Base-by-base conservation (phyloP, 2,113 vertebrate genomes). In the Chelonoidis abingdonii region DNA sequence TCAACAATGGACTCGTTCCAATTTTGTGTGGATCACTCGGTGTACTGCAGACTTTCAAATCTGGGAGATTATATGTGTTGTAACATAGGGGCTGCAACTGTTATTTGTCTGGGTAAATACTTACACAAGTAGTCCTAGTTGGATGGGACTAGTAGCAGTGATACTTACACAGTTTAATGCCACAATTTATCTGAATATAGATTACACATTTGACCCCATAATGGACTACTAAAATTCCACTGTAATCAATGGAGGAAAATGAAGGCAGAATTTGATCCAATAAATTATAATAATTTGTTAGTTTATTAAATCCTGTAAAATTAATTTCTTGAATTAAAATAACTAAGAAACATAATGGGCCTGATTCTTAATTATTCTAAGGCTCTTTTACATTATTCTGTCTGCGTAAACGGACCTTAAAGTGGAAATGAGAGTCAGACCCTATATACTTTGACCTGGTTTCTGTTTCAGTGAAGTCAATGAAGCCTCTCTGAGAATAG, bases 191-290 rank as follows among this genome's bases (percentile, higher is more conserved):
- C 57, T 4, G 24, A 11, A 38, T 52, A 85, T 80, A 83, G 5
- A 52, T 12, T 69, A 8, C 10, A 8, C 11, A 2, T 38, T 82
- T 87, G 35, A 89, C 21, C 8, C 85, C 10, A 31, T 16, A 72
- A 62, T 41, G 27, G 69, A 89, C 38, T 10, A 1, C 2, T n/a
- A 29, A 81, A 94, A 84, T 35, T 47, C 1, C 6, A 22, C 5
- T 78, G 35, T 87, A 27, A 85, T 21, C 5, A 62, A n/a, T 2
- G 10, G 2, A 4, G 2, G 0, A 80, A 82, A 85, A 87, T 38
- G 0, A 76, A 78, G 27, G 10, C 56, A 25, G 9, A 31, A 59
- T 35, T 57, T 1, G 1, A 2, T 54, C 2, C 3, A 21, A 8
- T 41, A 83, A 76, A 44, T 13, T 10, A 41, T 3, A n/a, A 27